These are phyloP conservation scores for Thermophis baileyi DNA, from an alignment of 2,113 vertebrate genomes.

Conservation along the genomic window DNA sequence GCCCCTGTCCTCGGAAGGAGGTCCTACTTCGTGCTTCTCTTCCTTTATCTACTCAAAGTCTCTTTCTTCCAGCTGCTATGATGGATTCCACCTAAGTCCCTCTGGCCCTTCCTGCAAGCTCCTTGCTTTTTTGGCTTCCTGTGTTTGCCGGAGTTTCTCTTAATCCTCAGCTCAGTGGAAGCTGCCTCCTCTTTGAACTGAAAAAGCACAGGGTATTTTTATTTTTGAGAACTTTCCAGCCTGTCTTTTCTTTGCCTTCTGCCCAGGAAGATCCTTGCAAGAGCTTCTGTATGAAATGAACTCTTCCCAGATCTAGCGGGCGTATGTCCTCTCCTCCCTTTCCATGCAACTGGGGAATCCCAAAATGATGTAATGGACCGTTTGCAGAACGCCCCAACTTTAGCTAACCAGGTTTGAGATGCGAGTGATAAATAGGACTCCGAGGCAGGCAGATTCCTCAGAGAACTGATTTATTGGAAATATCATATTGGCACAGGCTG, in stretches of 20 bases:
- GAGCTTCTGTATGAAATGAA: background rate
- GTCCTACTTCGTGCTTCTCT: no score
- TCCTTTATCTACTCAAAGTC: no score
- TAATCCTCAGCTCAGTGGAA: background rate
- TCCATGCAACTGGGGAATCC: background rate
- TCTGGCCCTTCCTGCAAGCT: background rate
- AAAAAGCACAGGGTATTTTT: background rate
- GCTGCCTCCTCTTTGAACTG: background rate
- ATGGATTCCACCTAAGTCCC: no score
- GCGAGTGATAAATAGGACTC: no score
- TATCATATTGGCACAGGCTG: no score
- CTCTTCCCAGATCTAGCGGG: background rate
- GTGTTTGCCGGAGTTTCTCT: background rate
- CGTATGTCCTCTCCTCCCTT: background rate
- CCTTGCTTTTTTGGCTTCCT: background rate
- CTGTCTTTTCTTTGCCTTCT: background rate
- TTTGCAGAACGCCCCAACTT: no score
- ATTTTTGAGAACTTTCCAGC: background rate
- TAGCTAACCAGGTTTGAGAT: background rate
- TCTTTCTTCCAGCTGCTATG: no score
- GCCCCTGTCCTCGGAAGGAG: no score
- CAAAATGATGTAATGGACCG: background rate
- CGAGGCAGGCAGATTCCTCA: no score
- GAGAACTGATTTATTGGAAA: no score
- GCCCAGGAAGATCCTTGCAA: background rate